Evolutionary conservation across 2,797 vertebrate species (phyloP), one percentile per base, ranked within the genome.

Genomic region (Pantherophis vulpinus): DNA sequence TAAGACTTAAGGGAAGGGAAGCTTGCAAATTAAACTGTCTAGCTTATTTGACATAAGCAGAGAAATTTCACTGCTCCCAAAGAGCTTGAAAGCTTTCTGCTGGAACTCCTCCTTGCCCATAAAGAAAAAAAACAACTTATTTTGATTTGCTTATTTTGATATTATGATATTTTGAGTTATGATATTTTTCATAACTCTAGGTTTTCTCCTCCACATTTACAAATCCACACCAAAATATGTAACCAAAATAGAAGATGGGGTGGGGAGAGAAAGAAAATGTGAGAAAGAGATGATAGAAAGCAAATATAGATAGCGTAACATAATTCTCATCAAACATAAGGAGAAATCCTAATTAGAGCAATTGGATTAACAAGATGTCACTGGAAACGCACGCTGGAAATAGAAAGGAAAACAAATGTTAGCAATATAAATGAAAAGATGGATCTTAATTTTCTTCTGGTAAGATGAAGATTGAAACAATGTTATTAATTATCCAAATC

Each of bases 1-100:
- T 95, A 96, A 97, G 93, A 91, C 95, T 96, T 95, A 95, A 95
- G 95, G 90, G 95, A 95, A 95, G 94, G 93, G 95, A 97, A 97
- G 94, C 94, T 96, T 95, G 96, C 92, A 97, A 97, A 97, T 97
- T 96, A 97, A 97, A 96, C 95, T 94, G 87, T 91, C 56, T 97
- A 94, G 95, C 5, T 47, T 93, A 95, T 93, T 93, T 92, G 91
- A 37, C 86, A 94, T 95, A 95, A 97, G 86, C 93, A 94, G 90
- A 94, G 95, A 93, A 94, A 88, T 95, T 96, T 66, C 94, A 94
- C 91, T 87, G 94, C 88, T 94, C 91, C 94, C 23, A 83, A 83
- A 83, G 37, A 83, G 74, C 37, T 47, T 47, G 4, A 95, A 94
- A 88, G 89, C 6, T 86, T 91, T 91, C 59, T 86, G 10, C 37